phyloP scores from a whole-genome alignment of 2,113 vertebrate species.

The Setophaga kirtlandii region DNA sequence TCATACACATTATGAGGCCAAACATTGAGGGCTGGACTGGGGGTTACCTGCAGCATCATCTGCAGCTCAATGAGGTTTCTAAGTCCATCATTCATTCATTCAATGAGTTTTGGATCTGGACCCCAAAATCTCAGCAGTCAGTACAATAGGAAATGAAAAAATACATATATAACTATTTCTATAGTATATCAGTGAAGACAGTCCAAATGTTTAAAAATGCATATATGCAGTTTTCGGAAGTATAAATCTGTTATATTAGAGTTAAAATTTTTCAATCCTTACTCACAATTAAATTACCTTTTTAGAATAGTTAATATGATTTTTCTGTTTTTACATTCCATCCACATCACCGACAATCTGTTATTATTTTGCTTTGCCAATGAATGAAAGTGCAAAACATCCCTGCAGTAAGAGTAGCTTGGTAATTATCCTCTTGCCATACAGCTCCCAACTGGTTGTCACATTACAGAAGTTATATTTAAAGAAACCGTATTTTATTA shows the following conservation, averaged over 20 bases:
- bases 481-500: slow-evolving; percentile 68
- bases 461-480: slow-evolving; percentile 33
- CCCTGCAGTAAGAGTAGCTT: background rate
- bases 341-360: background rate
- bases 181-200: background rate
- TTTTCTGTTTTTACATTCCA: background rate
- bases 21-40: background rate
- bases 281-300: background rate
- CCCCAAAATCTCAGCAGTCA: background rate
- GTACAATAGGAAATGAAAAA: background rate
- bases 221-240: background rate
- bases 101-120: background rate
- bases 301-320: background rate
- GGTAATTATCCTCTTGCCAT: slow-evolving; percentile 40
- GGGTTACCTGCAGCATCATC: background rate
- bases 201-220: background rate
- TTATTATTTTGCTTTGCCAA: background rate
- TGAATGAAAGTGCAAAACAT: background rate
- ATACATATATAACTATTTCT: background rate
- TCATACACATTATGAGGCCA: background rate
- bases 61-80: background rate
- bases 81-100: background rate
- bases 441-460: slow-evolving; percentile 30
- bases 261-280: background rate
- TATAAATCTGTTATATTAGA: background rate